Percentiles rank a stretch among this genome's conserved stretches.
These are phyloP conservation scores for Pseudoips prasinana DNA, from an alignment of 2,888 invertebrate species.

Conservation along the genomic window DNA sequence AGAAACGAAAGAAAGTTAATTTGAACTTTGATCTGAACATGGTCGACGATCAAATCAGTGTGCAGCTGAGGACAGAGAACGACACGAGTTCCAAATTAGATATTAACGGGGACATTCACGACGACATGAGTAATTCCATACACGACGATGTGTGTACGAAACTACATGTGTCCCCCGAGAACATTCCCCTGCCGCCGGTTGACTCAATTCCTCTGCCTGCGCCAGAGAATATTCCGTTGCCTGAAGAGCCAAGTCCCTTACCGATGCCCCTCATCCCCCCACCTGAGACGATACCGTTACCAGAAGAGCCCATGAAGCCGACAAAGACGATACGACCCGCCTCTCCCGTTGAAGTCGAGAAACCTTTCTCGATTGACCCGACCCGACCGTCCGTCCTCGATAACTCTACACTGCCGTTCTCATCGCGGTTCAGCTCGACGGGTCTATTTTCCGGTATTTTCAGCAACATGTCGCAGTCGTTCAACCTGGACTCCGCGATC, in stretches of 20 bases:
- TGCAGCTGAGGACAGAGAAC: constrained; percentile 68
- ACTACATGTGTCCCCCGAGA: constrained; percentile 61
- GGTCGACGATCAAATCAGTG: constrained; percentile 77
- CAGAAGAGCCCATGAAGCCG: constrained; percentile 61
- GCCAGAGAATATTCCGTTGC: constrained; percentile 65
- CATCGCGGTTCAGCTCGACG: constrained; percentile 64
- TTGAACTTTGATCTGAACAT: constrained; percentile 78
- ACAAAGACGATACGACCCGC: constrained; percentile 28
- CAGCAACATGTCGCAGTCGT: constrained; percentile 63
- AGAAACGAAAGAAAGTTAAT: constrained; percentile 79
- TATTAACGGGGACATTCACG: constrained; percentile 64
- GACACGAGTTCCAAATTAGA: constrained; percentile 49
- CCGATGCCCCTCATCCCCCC: constrained; percentile 52
- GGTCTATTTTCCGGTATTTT: constrained; percentile 74
- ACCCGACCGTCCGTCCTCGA: constrained; percentile 52
- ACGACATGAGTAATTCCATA: constrained; percentile 48
- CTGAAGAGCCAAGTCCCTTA: constrained; percentile 61
- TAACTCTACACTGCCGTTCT: constrained; percentile 53
- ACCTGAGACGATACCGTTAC: constrained; percentile 66
- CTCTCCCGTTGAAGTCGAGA: constrained; percentile 39
- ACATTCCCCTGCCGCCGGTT: constrained; percentile 65
- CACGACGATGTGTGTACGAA: constrained; percentile 45
- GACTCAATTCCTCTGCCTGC: constrained; percentile 73
- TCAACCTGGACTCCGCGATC: constrained; percentile 52
- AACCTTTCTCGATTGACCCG: constrained; percentile 33